Conservation (phyloP, 2,797 vertebrate genomes). For the Halcyon badia region DNA sequence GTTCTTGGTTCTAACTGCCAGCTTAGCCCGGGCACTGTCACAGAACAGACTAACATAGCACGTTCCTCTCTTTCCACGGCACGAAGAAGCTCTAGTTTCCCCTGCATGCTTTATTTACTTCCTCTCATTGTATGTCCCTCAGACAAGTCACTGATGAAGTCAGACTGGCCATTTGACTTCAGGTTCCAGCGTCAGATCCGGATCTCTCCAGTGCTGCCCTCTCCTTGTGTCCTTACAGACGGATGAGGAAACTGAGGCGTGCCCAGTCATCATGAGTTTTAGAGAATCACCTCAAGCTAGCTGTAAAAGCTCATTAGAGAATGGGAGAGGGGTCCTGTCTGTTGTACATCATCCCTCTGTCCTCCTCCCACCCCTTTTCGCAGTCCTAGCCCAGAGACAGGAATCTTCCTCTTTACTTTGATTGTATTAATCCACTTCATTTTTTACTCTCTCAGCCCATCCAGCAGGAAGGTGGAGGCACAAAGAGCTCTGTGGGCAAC, state of each 20-base stretch:
- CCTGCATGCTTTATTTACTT: background rate
- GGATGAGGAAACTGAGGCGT: background rate
- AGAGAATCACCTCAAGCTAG: background rate
- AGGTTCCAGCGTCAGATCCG: background rate
- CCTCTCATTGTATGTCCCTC: background rate
- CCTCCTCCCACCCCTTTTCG: background rate
- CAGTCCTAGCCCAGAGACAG: background rate
- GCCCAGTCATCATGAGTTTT: background rate
- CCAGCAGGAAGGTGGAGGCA: background rate
- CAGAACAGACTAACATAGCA: background rate
- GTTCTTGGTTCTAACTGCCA: conserved; percentile 33
- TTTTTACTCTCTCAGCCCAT: background rate
- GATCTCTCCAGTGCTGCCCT: background rate
- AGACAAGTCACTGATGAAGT: background rate
- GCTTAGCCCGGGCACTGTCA: background rate
- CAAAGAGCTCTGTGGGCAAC: background rate
- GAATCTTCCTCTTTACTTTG: background rate
- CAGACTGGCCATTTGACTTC: background rate
- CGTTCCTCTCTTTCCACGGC: background rate
- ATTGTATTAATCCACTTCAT: background rate
- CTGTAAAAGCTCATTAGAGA: background rate
- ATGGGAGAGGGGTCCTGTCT: background rate
- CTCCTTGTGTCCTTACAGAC: background rate
- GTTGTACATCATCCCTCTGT: background rate
- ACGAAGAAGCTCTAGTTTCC: background rate